These are phyloP conservation scores for Melanerpes formicivorus DNA, from an alignment of 2,113 vertebrate genomes.

Conservation along the genomic window DNA sequence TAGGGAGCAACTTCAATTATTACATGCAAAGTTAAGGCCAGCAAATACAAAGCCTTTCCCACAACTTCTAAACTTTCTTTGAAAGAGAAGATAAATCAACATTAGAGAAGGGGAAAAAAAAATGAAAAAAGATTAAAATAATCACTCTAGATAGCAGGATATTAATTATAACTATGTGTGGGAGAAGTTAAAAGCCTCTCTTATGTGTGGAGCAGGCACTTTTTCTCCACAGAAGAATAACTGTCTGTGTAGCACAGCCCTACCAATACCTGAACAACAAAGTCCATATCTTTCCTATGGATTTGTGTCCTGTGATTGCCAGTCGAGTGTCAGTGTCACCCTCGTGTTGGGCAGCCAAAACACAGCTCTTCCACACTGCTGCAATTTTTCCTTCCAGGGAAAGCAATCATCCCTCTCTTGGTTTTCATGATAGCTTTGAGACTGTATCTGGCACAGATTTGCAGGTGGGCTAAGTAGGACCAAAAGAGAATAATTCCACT, in stretches of 20 bases:
- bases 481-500: background rate
- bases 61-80: background rate
- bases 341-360: background rate
- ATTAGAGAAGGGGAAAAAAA: background rate
- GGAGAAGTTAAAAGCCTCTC: constrained; percentile 34
- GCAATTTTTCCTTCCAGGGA: background rate
- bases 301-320: background rate
- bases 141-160: background rate
- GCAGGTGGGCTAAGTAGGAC: background rate
- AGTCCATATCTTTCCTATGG: background rate
- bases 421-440: background rate
- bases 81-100: constrained; percentile 8
- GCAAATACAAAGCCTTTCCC: background rate
- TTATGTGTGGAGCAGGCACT: background rate
- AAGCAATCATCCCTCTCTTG: background rate
- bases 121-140: background rate
- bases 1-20: background rate
- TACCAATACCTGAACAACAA: fast-evolving
- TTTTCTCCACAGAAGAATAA: background rate
- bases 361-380: background rate
- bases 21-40: background rate
- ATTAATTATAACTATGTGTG: constrained; percentile 61
- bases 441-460: background rate
- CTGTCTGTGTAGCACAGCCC: background rate
- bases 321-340: background rate